phyloP scores from a whole-genome alignment of 2,888 invertebrate species.

The Nipponacmea schrenckii region DNA sequence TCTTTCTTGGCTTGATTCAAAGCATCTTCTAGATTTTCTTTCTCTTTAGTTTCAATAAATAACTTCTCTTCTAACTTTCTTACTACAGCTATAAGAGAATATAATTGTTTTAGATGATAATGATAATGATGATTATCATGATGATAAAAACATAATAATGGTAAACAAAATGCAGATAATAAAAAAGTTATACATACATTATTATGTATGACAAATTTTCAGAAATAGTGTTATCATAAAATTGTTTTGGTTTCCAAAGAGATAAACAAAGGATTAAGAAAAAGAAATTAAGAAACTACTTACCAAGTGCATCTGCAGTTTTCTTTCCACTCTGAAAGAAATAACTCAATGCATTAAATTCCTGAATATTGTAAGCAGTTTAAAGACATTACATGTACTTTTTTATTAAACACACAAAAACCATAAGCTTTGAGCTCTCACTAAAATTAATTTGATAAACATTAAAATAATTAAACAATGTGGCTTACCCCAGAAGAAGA shows the following conservation, averaged over 20 bases:
- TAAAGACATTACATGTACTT: too few relatives aligned
- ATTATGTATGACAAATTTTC: too few relatives aligned
- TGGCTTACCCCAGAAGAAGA: slow-evolving; percentile 40
- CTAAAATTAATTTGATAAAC: too few relatives aligned
- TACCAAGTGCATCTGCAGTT: slow-evolving; percentile 40
- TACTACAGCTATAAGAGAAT: slow-evolving; percentile 43
- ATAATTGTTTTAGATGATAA: too few relatives aligned
- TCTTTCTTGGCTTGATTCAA: slow-evolving; percentile 40
- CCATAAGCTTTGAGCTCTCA: too few relatives aligned
- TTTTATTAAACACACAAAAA: not conserved
- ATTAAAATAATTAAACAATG: not conserved
- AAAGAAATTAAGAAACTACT: slow-evolving; percentile 6
- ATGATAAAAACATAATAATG: too few relatives aligned
- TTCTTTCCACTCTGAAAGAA: slow-evolving; percentile 41
- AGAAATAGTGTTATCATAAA: too few relatives aligned
- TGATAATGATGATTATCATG: too few relatives aligned
- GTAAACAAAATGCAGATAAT: too few relatives aligned
- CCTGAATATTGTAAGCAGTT: not conserved
- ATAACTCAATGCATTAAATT: not conserved
- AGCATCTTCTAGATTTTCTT: slow-evolving; percentile 57
- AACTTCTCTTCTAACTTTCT: slow-evolving; percentile 55
- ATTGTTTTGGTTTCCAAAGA: too few relatives aligned
- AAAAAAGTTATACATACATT: too few relatives aligned
- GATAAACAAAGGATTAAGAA: too few relatives aligned
- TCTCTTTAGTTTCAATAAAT: slow-evolving; percentile 57